Conservation (phyloP, 1,140 invertebrate species). For the Drosophila suzukii region DNA sequence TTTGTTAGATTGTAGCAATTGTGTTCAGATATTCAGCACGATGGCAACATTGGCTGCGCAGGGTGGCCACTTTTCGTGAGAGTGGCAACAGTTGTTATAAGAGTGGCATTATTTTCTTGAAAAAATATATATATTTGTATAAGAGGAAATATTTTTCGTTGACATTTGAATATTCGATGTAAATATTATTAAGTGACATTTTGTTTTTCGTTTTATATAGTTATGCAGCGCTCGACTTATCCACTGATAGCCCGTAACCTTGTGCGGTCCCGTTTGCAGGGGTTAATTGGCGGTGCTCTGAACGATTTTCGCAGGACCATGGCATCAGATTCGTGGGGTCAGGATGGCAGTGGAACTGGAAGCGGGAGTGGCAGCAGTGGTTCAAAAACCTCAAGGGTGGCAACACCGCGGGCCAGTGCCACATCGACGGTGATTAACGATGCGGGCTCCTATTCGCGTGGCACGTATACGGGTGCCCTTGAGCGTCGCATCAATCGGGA, state of each 20-base stretch:
- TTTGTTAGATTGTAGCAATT: not conserved
- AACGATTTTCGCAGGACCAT: not conserved
- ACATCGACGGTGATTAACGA: constrained; percentile 10
- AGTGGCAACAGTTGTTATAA: too few species aligned
- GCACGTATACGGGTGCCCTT: not conserved
- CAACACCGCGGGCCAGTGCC: constrained; percentile 5
- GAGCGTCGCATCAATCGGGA: constrained; percentile 40
- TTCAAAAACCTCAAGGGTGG: not conserved
- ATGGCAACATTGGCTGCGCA: not conserved
- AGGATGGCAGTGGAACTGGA: not conserved
- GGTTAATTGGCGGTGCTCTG: not conserved
- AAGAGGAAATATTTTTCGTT: too few species aligned
- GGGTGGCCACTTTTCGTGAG: not conserved
- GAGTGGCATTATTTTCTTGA: too few species aligned
- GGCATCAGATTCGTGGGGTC: not conserved
- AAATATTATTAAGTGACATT: not conserved
- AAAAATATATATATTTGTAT: too few species aligned
- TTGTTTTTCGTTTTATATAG: not conserved
- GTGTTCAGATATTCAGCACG: not conserved
- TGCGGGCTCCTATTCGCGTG: not conserved
- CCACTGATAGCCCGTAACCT: not conserved
- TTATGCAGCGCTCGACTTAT: constrained; percentile 12
- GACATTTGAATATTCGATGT: not conserved
- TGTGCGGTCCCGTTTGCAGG: not conserved
- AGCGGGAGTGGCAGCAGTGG: not conserved